Evolutionary conservation across 2,888 invertebrate genomes (phyloP).

Genomic region (Cerastis rubricosa): DNA sequence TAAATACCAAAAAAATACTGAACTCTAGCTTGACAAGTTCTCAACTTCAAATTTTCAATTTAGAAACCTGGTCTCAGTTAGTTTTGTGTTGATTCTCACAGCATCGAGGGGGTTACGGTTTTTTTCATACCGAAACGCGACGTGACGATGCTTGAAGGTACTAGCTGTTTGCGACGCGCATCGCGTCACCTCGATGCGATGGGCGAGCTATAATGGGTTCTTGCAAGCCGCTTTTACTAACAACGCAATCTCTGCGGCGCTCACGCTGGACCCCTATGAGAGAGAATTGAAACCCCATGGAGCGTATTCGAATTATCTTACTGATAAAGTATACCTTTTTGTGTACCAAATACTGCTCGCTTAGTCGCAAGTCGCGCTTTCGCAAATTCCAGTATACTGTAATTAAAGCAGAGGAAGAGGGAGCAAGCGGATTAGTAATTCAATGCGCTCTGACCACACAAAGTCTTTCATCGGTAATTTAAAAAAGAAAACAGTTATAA

Average conservation of each 20-base stretch:
- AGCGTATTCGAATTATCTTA: too few relatives aligned
- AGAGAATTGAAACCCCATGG: too few relatives aligned
- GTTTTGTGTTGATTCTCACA: slow-evolving; percentile 10
- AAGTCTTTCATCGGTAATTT: too few relatives aligned
- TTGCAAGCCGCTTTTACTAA: too few relatives aligned
- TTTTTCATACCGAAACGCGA: background rate
- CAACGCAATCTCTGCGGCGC: too few relatives aligned
- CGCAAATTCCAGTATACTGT: background rate
- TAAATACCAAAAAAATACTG: too few relatives aligned
- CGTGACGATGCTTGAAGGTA: background rate
- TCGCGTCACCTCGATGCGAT: background rate
- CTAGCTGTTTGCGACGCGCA: background rate
- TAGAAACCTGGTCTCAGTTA: background rate
- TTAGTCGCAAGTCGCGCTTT: background rate
- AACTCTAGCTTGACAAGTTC: too few relatives aligned
- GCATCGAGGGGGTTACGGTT: background rate
- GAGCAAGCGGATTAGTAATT: background rate
- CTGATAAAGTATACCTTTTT: background rate
- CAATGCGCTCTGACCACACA: background rate
- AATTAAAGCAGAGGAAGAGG: background rate
- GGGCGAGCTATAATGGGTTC: background rate
- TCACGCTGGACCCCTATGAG: too few relatives aligned
- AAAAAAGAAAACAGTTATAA: too few relatives aligned
- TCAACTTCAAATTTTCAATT: background rate
- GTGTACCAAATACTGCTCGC: background rate